Evolutionary conservation across 2,888 invertebrate species (phyloP), one percentile per base, ranked within the genome.

Genomic region (Drosophila prostipennis): DNA sequence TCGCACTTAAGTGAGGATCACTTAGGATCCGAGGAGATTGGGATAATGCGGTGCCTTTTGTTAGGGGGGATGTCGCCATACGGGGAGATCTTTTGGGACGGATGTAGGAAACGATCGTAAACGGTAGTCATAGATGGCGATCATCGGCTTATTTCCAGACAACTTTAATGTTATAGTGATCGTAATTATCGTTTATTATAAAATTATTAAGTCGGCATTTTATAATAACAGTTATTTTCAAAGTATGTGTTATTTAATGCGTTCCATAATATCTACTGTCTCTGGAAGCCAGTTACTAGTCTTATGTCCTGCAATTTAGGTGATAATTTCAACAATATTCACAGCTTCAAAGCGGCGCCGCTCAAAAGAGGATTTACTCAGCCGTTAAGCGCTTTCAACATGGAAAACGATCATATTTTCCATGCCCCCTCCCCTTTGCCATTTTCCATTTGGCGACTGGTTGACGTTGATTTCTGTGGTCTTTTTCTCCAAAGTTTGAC

Each of bases 341-440:
- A 23, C n/a, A 13, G 8, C n/a, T 14, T 61, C 63, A 64, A 64
- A 64, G 11, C 32, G 26, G 6, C 32, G 57, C 57, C 45, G 45
- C 49, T 34, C 26, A 11, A 26, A 26, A 43, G 59, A 16, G 37
- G 42, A 63, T 32, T 51, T 14, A 43, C 64, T 51, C 63, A 51
- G 29, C 49, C 63, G 51, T 51, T 29, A 43, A 63, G 43, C 37
- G 49, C 63, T 63, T 49, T 51, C 63, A 63, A 60, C 63, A 42
- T 63, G 42, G 16, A 13, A 26, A 63, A 37, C 49, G 49, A 63
- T 64, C 51, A 64, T 75, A 73, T 80, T 84, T 80, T 80, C 74
- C 84, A 76, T 72, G 55, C 70, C 49, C 57, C 11, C 40, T 8
- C 40, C 29, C n/a, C 45, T 6, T 59, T 23, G 13, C 51, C 42